These are phyloP conservation scores for Amphiura filiformis DNA, from an alignment of 35 echinoderm and acorn worm species.

Conservation along the genomic window DNA sequence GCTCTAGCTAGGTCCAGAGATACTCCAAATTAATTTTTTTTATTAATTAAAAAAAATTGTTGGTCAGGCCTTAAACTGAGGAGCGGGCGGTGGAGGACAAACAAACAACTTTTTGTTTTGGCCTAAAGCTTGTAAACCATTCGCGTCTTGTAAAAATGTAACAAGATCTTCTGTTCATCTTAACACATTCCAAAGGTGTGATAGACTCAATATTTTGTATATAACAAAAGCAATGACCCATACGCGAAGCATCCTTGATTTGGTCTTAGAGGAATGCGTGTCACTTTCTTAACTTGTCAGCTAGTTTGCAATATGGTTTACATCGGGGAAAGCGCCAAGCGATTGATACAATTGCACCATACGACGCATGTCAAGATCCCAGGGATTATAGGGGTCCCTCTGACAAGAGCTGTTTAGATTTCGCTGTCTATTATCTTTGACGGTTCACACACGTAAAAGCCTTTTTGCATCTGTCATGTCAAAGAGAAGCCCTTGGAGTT, in stretches of 20 bases:
- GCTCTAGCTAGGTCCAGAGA: too few species aligned
- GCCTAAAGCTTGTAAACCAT: not conserved
- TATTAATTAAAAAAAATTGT: too few species aligned
- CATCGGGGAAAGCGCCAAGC: not conserved
- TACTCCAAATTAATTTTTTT: too few species aligned
- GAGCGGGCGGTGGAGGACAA: too few species aligned
- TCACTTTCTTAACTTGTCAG: conserved; percentile 11
- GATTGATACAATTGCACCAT: conserved; percentile 2
- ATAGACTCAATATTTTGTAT: conserved; percentile 8
- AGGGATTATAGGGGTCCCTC: not conserved
- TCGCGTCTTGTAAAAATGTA: conserved; percentile 5
- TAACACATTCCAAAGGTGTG: not conserved
- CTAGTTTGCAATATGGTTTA: conserved; percentile 10
- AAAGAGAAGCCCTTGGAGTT: not conserved
- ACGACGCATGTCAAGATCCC: not conserved
- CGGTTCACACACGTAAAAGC: not conserved
- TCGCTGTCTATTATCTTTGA: not conserved
- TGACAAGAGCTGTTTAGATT: conserved; percentile 7
- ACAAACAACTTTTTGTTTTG: too few species aligned
- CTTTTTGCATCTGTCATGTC: conserved; percentile 5
- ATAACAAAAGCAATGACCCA: conserved; percentile 1
- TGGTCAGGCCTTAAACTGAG: too few species aligned
- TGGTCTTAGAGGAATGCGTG: conserved; percentile 10
- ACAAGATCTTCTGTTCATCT: not conserved
- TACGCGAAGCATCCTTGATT: not conserved